phyloP scores from a whole-genome alignment of 2,113 vertebrate genomes.

The Lepus americanus region DNA sequence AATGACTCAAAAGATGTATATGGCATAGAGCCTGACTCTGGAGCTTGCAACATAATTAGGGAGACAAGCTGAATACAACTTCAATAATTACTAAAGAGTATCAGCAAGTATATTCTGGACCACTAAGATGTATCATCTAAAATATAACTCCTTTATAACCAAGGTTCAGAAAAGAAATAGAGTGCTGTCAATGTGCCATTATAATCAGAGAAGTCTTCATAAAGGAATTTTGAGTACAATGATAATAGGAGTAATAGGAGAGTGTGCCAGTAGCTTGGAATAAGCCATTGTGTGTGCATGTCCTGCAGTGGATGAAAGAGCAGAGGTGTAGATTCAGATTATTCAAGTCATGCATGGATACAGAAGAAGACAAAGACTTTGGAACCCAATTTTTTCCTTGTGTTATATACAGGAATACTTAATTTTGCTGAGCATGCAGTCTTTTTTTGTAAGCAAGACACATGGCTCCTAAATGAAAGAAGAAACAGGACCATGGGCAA shows the following conservation, averaged over 20 bases:
- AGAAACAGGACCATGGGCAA: background rate
- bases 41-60: background rate
- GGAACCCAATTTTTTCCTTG: background rate
- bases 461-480: background rate
- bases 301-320: background rate
- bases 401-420: background rate
- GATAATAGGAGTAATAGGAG: background rate
- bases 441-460: background rate
- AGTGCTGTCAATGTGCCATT: background rate
- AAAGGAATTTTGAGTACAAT: background rate
- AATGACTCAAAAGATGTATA: background rate
- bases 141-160: background rate
- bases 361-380: background rate
- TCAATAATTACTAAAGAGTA: slow-evolving; percentile 25
- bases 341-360: fast-evolving
- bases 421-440: background rate
- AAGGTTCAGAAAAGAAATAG: background rate
- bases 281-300: fast-evolving
- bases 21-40: background rate
- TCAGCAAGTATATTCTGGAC: background rate
- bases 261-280: too few relatives aligned
- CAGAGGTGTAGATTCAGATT: background rate
- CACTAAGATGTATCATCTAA: background rate
- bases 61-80: background rate
- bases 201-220: background rate